Conservation (phyloP, 2,888 invertebrate genomes). For the Penaeus monodon region DNA sequence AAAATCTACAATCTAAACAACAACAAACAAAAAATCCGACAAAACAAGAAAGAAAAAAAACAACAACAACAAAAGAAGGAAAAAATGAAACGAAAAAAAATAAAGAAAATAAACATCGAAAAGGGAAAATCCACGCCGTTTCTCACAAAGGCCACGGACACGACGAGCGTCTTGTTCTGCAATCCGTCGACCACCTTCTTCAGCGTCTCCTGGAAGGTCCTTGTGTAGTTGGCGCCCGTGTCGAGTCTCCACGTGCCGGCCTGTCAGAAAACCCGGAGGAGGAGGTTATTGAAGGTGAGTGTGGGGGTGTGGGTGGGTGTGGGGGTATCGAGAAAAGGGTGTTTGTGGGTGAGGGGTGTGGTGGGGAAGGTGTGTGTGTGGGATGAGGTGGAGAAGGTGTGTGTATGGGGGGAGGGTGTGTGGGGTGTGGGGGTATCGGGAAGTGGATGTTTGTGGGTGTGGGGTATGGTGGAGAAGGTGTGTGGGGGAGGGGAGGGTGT, state of each 20-base stretch:
- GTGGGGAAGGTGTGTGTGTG: no score
- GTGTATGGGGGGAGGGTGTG: no score
- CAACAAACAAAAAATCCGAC: no score
- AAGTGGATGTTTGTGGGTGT: no score
- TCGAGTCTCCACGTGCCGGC: constrained; percentile 68
- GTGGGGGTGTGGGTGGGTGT: not conserved
- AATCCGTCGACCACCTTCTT: constrained; percentile 82
- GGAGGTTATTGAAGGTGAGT: not conserved
- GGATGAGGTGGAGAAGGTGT: no score
- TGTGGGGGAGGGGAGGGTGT: no score
- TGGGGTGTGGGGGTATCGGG: no score
- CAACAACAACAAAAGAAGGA: not conserved
- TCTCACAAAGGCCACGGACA: constrained; percentile 91
- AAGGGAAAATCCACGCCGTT: not conserved
- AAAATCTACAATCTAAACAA: no score
- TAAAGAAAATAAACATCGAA: not conserved
- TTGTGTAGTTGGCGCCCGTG: constrained; percentile 68
- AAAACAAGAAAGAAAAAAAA: not conserved
- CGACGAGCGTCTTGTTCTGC: constrained; percentile 88
- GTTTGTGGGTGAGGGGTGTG: no score
- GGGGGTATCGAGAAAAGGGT: no score
- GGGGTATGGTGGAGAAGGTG: no score
- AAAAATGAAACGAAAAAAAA: no score
- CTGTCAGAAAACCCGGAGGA: not conserved
- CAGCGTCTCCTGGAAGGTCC: constrained; percentile 77